phyloP scores from a whole-genome alignment of 2,888 invertebrate species.

The Aphrophora alni region DNA sequence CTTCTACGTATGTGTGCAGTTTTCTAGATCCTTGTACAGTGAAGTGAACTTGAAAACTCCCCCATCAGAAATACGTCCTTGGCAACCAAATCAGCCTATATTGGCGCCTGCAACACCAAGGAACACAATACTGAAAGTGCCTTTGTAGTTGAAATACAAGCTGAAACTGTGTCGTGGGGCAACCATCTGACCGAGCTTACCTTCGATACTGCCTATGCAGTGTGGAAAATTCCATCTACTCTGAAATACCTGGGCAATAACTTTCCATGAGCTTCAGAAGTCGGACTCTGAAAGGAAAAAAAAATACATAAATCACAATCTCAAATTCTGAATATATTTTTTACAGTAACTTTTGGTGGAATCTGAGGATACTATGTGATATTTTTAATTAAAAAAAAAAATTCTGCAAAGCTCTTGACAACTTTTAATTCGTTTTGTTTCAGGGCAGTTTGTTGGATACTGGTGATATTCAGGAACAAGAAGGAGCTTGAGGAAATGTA shows the following conservation, averaged over 20 bases:
- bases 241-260: not conserved
- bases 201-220: no score
- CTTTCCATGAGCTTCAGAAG: not conserved
- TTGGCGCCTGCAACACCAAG: no score
- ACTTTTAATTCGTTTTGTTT: not conserved
- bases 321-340: not conserved
- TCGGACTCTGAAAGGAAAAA: not conserved
- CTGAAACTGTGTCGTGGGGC: no score
- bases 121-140: no score
- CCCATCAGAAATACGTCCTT: no score
- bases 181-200: no score
- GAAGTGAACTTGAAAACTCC: no score
- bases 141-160: no score
- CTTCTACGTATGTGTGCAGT: no score
- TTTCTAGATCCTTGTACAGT: no score
- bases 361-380: not conserved
- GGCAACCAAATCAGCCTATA: no score
- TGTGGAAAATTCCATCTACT: not conserved
- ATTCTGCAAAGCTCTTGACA: not conserved
- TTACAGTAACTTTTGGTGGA: not conserved
- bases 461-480: constrained; percentile 12
- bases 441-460: constrained; percentile 14
- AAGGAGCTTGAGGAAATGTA: constrained; percentile 6
- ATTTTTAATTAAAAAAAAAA: not conserved
- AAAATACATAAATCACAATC: not conserved